Evolutionary conservation across 2,888 invertebrate species (phyloP).

Genomic region (Deroplatys truncata): DNA sequence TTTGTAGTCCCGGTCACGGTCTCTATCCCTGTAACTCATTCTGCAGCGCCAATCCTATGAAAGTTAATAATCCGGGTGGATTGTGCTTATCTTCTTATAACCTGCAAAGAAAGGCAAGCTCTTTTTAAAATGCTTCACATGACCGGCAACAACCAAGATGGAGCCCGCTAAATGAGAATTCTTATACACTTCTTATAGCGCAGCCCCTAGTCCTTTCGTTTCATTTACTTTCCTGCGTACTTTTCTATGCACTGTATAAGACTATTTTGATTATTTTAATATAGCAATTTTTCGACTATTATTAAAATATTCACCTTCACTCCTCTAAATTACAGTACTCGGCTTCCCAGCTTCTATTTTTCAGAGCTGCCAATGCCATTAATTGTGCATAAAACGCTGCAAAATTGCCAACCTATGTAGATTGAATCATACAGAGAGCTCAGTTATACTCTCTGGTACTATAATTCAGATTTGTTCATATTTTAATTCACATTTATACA

Average conservation of each 20-base stretch:
- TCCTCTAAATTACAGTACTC: not conserved
- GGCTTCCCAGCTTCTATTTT: not conserved
- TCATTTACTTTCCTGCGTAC: not conserved
- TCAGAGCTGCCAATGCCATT: not conserved
- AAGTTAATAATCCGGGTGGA: not conserved
- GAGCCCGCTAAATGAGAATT: not conserved
- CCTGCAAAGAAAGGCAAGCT: not conserved
- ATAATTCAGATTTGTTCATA: too few relatives aligned
- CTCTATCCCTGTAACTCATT: slow-evolving; percentile 20
- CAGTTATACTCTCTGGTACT: too few relatives aligned
- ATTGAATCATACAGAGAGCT: too few relatives aligned
- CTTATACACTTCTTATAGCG: not conserved
- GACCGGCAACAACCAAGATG: not conserved
- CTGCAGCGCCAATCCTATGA: not conserved
- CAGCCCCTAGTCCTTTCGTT: not conserved
- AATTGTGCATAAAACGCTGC: too few relatives aligned
- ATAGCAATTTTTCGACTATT: not conserved
- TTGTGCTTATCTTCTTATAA: not conserved
- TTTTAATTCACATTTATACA: too few relatives aligned
- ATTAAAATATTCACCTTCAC: too few relatives aligned
- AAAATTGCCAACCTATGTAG: too few relatives aligned
- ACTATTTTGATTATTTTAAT: not conserved
- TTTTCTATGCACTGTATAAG: not conserved
- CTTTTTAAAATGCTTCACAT: not conserved
- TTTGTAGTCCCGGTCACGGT: not conserved